These are phyloP conservation scores for Aricia agestis DNA, from an alignment of 1,140 invertebrate species.

Conservation along the genomic window DNA sequence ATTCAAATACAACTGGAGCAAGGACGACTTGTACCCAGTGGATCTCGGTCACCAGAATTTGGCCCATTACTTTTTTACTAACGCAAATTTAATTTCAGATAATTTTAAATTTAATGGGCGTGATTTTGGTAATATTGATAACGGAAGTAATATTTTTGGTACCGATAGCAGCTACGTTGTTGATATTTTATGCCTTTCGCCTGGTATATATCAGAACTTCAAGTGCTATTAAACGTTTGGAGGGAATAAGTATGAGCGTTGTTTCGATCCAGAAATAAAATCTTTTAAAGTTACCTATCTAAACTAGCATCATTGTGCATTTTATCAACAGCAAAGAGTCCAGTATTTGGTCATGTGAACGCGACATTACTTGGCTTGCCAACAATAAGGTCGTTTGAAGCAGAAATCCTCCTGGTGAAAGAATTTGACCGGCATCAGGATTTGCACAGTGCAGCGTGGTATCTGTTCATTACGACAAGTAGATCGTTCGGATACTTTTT, in stretches of 20 bases:
- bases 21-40: too few relatives aligned
- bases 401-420: slow-evolving; percentile 79
- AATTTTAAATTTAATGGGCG: slow-evolving; percentile 81
- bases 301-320: background rate
- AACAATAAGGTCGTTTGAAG: slow-evolving; percentile 86
- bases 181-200: slow-evolving; percentile 83
- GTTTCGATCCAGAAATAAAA: background rate
- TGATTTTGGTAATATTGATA: slow-evolving; percentile 82
- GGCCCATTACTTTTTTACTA: too few relatives aligned
- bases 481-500: slow-evolving; percentile 89
- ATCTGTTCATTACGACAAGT: slow-evolving; percentile 83
- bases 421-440: slow-evolving; percentile 83
- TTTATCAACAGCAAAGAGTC: slow-evolving; percentile 80
- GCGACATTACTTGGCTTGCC: slow-evolving; percentile 87
- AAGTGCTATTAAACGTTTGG: slow-evolving; percentile 88
- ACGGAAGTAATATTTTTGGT: slow-evolving; percentile 87
- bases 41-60: too few relatives aligned
- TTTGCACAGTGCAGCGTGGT: slow-evolving; percentile 84
- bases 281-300: background rate
- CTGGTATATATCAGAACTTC: slow-evolving; percentile 87
- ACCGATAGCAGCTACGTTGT: slow-evolving; percentile 81
- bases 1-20: too few relatives aligned
- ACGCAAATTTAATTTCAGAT: slow-evolving; percentile 57
- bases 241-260: slow-evolving; percentile 81
- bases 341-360: slow-evolving; percentile 91